Evolutionary conservation across 2,888 invertebrate species (phyloP), one percentile per base, ranked within the genome.

Genomic region (Lissonota sp.): DNA sequence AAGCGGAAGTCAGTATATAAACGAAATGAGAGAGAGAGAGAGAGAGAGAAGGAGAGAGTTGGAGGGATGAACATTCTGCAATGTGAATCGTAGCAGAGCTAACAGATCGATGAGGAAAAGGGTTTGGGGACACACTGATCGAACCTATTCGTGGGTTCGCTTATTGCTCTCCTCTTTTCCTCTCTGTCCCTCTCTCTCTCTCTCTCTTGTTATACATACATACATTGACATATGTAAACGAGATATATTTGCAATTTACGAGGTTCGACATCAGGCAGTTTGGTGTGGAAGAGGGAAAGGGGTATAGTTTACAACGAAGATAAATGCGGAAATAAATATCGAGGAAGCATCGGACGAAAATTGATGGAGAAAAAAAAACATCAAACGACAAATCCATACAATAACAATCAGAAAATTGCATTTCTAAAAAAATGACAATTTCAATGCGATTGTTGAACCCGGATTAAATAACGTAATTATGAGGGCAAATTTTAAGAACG

Each of bases 131-230:
- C 57, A 55, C 53, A 46, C 46, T 46, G 67, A 79, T 72, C 66
- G 62, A 67, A 60, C 44, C 71, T 44, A 57, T 78, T 78, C 67
- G 66, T 62, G 44, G 71, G 60, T 67, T 67, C 46, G 16, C 62
- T 64, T 51, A 77, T 71, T 51, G 58, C 70, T 40, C 6, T 14
- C 7, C 62, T 55, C 7, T 16, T 51, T 46, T n/a, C 14, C 51
- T 12, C 14, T 51, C 51, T 4, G 4, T 26, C 26, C 26, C 26
- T 26, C 26, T 26, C 26, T 1, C 26, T 26, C 26, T 26, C 26
- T 26, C 26, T 26, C 14, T 51, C n/a, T 40, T 60, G 12, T 60
- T 39, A 39, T 66, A 44, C 10, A 40, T 58, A 49, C 49, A 16
- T 16, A 1, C 26, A 74, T 40, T 8, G 64, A 37, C 58, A 8